phyloP scores from a whole-genome alignment of 1,140 invertebrate genomes.

The Orius laevigatus region DNA sequence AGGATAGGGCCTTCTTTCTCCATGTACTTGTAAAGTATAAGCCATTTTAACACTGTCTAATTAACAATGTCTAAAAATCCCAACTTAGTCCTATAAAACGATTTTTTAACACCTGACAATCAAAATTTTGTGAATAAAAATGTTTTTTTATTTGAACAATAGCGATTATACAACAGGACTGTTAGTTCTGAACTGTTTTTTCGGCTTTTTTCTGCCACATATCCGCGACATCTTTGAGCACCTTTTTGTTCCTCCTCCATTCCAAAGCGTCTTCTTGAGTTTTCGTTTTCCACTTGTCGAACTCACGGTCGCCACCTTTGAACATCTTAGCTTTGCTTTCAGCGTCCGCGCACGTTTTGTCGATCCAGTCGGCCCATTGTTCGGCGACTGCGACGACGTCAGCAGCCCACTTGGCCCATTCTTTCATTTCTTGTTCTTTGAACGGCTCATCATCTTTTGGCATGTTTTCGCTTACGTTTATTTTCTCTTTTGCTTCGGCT shows the following conservation, averaged over 20 bases:
- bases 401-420: constrained; percentile 10
- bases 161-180: background rate
- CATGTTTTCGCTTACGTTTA: background rate
- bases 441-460: background rate
- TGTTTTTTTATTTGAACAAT: background rate
- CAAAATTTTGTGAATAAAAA: background rate
- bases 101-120: too few species aligned
- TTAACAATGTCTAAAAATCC: too few species aligned
- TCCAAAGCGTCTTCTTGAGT: constrained; percentile 8
- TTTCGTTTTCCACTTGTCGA: background rate
- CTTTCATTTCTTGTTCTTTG: constrained; percentile 1
- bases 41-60: constrained; percentile 14
- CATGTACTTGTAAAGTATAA: constrained; percentile 14
- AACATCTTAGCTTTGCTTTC: background rate
- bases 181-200: background rate
- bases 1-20: constrained; percentile 13
- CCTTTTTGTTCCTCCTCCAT: constrained; percentile 12
- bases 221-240: background rate
- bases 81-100: too few species aligned
- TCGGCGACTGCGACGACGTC: constrained; percentile 7
- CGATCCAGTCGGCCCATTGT: constrained; percentile 10
- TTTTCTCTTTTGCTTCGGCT: background rate
- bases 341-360: constrained; percentile 2
- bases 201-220: constrained; percentile 9
- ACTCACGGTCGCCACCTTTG: background rate